A percentile compares a stretch with the other conserved stretches of the same genome.
phyloP scores from a whole-genome alignment of 2,113 vertebrate species.

The Urocolius indicus region DNA sequence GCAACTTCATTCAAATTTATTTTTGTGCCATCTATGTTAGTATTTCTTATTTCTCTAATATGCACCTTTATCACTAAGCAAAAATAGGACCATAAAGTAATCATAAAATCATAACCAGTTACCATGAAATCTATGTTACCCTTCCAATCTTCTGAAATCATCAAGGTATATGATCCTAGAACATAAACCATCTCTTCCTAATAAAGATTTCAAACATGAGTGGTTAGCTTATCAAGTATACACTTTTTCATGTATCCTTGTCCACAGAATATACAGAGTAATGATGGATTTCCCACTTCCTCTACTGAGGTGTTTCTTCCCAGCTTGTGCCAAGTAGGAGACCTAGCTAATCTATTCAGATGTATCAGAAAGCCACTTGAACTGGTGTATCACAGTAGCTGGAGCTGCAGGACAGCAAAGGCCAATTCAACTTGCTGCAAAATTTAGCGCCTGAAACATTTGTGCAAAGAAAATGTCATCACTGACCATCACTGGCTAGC shows the following conservation, averaged over 20 bases:
- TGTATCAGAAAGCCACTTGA: background rate
- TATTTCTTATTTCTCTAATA: background rate
- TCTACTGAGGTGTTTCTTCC: background rate
- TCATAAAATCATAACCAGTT: background rate
- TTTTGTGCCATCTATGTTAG: background rate
- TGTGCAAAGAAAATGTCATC: background rate
- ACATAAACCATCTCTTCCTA: background rate
- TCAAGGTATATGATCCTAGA: background rate
- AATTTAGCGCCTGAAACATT: background rate
- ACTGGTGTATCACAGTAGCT: background rate
- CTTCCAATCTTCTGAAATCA: background rate
- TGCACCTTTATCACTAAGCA: background rate
- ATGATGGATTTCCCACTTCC: background rate
- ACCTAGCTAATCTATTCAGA: background rate
- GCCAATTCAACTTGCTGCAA: background rate
- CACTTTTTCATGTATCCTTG: background rate
- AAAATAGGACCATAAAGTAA: background rate
- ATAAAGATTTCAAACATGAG: background rate
- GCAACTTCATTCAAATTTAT: background rate
- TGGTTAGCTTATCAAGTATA: background rate
- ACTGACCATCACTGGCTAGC: background rate
- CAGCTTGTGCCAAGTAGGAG: fast-evolving
- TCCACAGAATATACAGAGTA: background rate
- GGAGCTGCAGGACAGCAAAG: background rate
- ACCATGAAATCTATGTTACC: background rate